These are phyloP conservation scores for Hoplodrina ambigua DNA, from an alignment of 2,888 invertebrate genomes.

Conservation along the genomic window DNA sequence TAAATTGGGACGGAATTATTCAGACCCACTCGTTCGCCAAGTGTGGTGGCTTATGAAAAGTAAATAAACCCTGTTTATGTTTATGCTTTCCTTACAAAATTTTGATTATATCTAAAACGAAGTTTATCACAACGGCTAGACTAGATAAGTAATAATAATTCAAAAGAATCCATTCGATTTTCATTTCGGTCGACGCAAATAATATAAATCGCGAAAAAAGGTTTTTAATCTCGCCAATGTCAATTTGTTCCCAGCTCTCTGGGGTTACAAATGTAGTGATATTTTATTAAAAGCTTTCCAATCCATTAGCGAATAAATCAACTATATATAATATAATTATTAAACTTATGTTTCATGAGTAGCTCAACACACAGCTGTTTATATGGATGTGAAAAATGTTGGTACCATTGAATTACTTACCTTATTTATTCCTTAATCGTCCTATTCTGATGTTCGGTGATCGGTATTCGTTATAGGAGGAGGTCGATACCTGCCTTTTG, in stretches of 20 bases:
- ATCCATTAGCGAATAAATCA: slow-evolving; percentile 62
- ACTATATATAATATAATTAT: slow-evolving; percentile 41
- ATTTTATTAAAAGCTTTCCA: slow-evolving; percentile 65
- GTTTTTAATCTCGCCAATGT: slow-evolving; percentile 60
- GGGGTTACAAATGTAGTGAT: slow-evolving; percentile 57
- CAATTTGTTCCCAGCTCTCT: slow-evolving; percentile 55
- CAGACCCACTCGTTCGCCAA: slow-evolving; percentile 64
- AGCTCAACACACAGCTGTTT: slow-evolving; percentile 35
- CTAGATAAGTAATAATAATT: slow-evolving; percentile 15
- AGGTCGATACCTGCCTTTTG: background rate
- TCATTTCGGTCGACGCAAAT: slow-evolving; percentile 30
- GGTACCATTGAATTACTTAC: background rate
- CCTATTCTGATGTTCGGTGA: background rate
- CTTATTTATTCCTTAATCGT: slow-evolving; percentile 12
- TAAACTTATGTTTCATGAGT: slow-evolving; percentile 33
- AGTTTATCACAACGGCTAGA: slow-evolving; percentile 12
- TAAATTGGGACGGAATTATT: slow-evolving; percentile 79
- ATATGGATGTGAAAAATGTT: slow-evolving; percentile 27
- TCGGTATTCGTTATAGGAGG: background rate
- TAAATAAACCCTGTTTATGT: slow-evolving; percentile 54
- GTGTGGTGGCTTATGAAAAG: slow-evolving; percentile 57
- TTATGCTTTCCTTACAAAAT: slow-evolving; percentile 35
- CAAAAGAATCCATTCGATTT: slow-evolving; percentile 30
- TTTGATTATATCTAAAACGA: slow-evolving; percentile 34
- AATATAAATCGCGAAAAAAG: slow-evolving; percentile 46